A percentile compares a stretch with the other conserved stretches of the same genome.
Conservation (phyloP, 1,140 invertebrate species). For the Heliconius melpomene region DNA sequence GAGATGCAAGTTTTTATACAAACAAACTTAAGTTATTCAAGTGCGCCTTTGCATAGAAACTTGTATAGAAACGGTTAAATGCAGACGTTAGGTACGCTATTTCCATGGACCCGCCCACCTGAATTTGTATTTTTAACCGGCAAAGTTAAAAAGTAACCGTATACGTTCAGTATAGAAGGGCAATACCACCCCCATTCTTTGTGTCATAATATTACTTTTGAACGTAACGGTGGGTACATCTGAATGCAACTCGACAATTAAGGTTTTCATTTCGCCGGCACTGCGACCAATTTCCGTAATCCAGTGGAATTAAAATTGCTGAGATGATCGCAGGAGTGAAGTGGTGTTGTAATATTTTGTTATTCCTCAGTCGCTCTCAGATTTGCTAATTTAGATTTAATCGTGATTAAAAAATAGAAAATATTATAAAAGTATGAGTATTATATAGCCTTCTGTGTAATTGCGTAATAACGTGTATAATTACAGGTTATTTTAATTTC, state of each 20-base stretch:
- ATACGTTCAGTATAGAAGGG: not conserved
- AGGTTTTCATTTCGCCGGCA: constrained; percentile 51
- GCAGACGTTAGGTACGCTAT: constrained; percentile 53
- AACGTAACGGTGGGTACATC: constrained; percentile 24
- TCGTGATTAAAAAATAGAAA: no score
- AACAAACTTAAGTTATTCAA: constrained; percentile 76
- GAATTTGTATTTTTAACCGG: constrained; percentile 58
- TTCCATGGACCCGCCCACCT: constrained; percentile 47
- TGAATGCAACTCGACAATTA: constrained; percentile 50
- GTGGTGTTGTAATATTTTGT: not conserved
- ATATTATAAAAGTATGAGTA: no score
- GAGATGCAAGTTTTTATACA: constrained; percentile 75
- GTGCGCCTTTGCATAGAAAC: constrained; percentile 68
- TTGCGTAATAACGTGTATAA: no score
- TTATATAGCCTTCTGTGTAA: no score
- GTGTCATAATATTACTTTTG: constrained; percentile 17
- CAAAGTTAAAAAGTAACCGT: constrained; percentile 44
- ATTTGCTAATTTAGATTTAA: not conserved
- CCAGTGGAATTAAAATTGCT: constrained; percentile 46
- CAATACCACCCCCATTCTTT: constrained; percentile 2
- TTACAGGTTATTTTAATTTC: no score
- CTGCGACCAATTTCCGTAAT: constrained; percentile 49
- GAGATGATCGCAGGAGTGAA: constrained; percentile 40
- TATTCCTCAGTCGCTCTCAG: not conserved
- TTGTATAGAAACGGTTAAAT: constrained; percentile 70